These are phyloP conservation scores for Lochmaea crataegi DNA, from an alignment of 2,888 invertebrate genomes.

Conservation along the genomic window DNA sequence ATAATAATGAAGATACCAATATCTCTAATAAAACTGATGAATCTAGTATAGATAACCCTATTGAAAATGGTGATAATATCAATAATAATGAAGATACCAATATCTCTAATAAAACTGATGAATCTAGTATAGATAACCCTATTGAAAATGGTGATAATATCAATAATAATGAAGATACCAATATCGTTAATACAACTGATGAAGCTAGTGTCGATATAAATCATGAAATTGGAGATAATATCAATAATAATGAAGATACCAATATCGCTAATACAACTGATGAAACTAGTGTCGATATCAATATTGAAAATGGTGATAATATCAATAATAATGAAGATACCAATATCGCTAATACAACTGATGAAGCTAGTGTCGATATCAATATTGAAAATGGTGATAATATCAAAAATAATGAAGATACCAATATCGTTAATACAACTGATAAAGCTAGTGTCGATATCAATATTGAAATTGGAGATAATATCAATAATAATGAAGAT, in stretches of 20 bases:
- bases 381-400: neutral
- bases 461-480: neutral
- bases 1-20: neutral
- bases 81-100: neutral
- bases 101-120: neutral
- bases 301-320: conserved; percentile 1
- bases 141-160: neutral
- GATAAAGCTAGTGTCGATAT: neutral
- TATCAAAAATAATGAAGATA: neutral
- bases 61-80: neutral
- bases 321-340: neutral
- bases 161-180: neutral
- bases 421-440: neutral
- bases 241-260: neutral
- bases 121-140: neutral
- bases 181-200: neutral
- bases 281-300: neutral
- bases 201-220: neutral
- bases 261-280: neutral
- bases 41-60: neutral
- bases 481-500: neutral
- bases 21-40: neutral
- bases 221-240: neutral
- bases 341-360: neutral
- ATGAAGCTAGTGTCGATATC: neutral